These are phyloP conservation scores for Euura lappo DNA, from an alignment of 1,140 invertebrate species.

Conservation along the genomic window DNA sequence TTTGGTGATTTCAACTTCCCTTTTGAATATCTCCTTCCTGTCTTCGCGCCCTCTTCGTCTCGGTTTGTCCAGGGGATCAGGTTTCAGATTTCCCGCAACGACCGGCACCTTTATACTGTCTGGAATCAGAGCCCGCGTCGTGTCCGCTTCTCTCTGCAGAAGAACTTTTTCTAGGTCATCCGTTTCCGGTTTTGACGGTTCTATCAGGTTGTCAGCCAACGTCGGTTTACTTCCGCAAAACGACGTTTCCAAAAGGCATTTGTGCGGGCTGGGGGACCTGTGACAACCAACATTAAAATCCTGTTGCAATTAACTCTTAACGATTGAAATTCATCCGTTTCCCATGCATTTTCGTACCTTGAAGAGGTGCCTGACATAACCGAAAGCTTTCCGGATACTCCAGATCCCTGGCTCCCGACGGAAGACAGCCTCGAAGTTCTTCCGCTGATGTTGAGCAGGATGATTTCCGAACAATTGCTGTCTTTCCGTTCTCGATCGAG, in stretches of 20 bases:
- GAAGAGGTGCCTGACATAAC: conserved; percentile 54
- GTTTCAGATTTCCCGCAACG: conserved; percentile 53
- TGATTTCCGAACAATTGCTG: conserved; percentile 77
- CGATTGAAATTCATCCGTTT: background rate
- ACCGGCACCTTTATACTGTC: conserved; percentile 55
- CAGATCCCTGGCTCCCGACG: conserved; percentile 71
- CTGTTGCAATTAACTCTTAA: background rate
- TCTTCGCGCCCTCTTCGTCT: conserved; percentile 54
- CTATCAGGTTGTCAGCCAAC: conserved; percentile 48
- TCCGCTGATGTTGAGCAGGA: conserved; percentile 80
- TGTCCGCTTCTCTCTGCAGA: conserved; percentile 60
- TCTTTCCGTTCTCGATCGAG: conserved; percentile 76
- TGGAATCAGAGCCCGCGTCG: conserved; percentile 57
- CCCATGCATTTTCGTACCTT: conserved; percentile 36
- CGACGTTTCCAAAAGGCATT: conserved; percentile 86
- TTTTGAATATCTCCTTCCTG: conserved; percentile 57
- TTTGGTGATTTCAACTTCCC: conserved; percentile 60
- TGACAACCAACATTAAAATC: conserved; percentile 43
- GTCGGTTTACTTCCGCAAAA: conserved; percentile 83
- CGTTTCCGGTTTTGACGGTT: conserved; percentile 59
- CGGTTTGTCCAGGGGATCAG: conserved; percentile 54
- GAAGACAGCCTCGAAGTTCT: conserved; percentile 80
- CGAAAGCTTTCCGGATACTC: conserved; percentile 66
- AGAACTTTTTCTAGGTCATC: conserved; percentile 71
- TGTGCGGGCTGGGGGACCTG: conserved; percentile 85